Percentiles rank a stretch among this genome's conserved stretches.
These are phyloP conservation scores for Arrhamphus sclerolepis DNA, from an alignment of 2,797 vertebrate species.

Conservation along the genomic window DNA sequence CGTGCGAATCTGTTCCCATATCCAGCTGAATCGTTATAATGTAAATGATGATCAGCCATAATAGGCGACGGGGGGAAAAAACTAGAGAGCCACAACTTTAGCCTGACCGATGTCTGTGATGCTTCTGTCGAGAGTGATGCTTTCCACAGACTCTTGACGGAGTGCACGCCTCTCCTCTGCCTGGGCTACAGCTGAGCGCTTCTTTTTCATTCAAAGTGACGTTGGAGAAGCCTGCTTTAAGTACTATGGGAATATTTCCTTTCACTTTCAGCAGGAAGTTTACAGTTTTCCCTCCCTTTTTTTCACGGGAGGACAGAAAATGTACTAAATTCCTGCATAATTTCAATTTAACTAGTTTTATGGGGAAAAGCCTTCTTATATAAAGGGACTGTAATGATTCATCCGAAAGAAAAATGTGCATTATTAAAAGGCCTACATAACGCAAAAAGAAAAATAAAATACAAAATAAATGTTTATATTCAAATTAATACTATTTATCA, in stretches of 20 bases:
- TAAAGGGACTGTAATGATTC: no score
- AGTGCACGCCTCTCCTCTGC: conserved; percentile 58
- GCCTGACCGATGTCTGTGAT: conserved; percentile 23
- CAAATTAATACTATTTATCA: no score
- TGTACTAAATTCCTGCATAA: no score
- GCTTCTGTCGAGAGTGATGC: conserved; percentile 21
- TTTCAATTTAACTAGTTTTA: no score
- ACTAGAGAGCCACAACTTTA: conserved; percentile 38
- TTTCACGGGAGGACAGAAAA: no score
- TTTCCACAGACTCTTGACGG: conserved; percentile 23
- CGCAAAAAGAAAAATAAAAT: no score
- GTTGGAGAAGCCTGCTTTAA: conserved; percentile 56
- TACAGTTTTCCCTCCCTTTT: background rate
- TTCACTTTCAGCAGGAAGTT: background rate
- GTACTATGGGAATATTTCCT: conserved; percentile 27
- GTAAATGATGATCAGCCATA: conserved; percentile 93
- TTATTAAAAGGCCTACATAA: no score
- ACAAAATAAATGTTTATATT: no score
- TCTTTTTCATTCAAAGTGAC: conserved; percentile 78
- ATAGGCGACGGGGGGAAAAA: conserved; percentile 29
- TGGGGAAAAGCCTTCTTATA: no score
- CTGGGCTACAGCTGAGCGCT: conserved; percentile 62
- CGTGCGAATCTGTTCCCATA: conserved; percentile 87
- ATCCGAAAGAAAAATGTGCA: no score
- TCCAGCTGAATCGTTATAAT: conserved; percentile 86